Percentiles rank a stretch among this genome's conserved stretches.
Evolutionary conservation across 1,140 invertebrate species (phyloP).

Genomic region (Leptestheria dahalacensis): DNA sequence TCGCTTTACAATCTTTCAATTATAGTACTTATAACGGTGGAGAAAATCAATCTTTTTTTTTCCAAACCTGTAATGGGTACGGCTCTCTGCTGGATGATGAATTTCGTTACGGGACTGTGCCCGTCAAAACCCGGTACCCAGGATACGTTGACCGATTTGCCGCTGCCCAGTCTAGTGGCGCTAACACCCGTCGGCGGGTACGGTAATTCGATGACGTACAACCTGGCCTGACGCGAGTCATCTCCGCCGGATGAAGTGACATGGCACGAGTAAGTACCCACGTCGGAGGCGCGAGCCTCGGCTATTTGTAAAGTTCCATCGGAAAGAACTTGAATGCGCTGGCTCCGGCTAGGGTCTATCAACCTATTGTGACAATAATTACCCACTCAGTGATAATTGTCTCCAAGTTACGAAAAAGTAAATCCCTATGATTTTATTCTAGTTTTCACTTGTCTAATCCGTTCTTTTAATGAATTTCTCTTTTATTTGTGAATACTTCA

Average conservation of each 20-base stretch:
- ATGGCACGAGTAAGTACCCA: constrained; percentile 63
- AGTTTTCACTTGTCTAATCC: neutral
- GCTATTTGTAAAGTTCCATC: constrained; percentile 65
- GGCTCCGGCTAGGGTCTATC: constrained; percentile 37
- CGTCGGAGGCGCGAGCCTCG: constrained; percentile 50
- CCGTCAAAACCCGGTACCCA: constrained; percentile 95
- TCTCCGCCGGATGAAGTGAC: constrained; percentile 78
- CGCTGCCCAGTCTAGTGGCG: constrained; percentile 40
- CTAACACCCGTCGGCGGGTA: constrained; percentile 74
- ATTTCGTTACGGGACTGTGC: constrained; percentile 85
- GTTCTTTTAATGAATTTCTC: neutral
- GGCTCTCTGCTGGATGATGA: constrained; percentile 77
- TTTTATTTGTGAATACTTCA: too few relatives aligned
- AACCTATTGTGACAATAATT: constrained; percentile 17
- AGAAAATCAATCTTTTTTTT: constrained; percentile 26
- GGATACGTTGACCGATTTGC: constrained; percentile 58
- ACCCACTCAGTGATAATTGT: neutral
- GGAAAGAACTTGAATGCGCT: constrained; percentile 48
- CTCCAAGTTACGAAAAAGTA: neutral
- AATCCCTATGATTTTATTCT: neutral
- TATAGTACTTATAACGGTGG: too few relatives aligned
- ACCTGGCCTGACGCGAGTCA: constrained; percentile 64
- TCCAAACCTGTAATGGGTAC: constrained; percentile 71
- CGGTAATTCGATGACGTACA: constrained; percentile 85
- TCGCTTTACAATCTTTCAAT: too few relatives aligned